These are phyloP conservation scores for Andricus quercusramuli DNA, from an alignment of 2,888 invertebrate species.

Conservation along the genomic window DNA sequence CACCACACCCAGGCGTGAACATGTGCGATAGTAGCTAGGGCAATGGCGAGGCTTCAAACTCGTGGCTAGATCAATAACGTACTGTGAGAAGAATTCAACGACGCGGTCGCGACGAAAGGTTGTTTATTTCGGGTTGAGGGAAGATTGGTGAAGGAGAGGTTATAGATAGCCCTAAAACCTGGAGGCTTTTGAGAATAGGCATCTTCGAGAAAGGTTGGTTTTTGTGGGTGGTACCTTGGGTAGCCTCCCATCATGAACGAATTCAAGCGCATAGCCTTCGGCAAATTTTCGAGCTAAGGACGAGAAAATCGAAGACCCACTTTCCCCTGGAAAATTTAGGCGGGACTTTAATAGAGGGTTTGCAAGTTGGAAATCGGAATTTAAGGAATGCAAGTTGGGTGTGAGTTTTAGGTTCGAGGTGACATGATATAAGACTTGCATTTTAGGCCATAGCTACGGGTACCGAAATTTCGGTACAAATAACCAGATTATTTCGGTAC, in stretches of 20 bases:
- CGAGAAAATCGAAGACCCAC: conserved; percentile 33
- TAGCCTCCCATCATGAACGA: not conserved
- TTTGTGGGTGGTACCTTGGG: not conserved
- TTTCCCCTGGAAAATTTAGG: conserved; percentile 7
- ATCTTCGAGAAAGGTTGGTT: not conserved
- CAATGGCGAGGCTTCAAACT: conserved; percentile 60
- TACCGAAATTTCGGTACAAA: too few species aligned
- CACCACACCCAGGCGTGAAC: conserved; percentile 54
- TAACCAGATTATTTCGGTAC: too few species aligned
- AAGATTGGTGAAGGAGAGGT: conserved; percentile 9
- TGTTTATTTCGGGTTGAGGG: conserved; percentile 26
- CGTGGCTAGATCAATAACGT: conserved; percentile 63
- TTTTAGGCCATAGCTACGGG: too few species aligned
- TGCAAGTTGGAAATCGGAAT: not conserved
- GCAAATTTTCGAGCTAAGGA: conserved; percentile 18
- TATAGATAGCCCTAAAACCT: not conserved
- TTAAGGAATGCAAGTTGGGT: too few species aligned
- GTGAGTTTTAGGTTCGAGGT: not conserved
- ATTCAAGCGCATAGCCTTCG: conserved; percentile 19
- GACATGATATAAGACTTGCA: not conserved
- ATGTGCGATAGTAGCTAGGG: conserved; percentile 59
- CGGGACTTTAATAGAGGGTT: not conserved
- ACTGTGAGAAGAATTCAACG: conserved; percentile 65
- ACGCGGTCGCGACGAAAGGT: conserved; percentile 55
- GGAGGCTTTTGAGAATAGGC: not conserved